phyloP scores from a whole-genome alignment of 1,140 invertebrate genomes.

The Drosophila kikkawai region DNA sequence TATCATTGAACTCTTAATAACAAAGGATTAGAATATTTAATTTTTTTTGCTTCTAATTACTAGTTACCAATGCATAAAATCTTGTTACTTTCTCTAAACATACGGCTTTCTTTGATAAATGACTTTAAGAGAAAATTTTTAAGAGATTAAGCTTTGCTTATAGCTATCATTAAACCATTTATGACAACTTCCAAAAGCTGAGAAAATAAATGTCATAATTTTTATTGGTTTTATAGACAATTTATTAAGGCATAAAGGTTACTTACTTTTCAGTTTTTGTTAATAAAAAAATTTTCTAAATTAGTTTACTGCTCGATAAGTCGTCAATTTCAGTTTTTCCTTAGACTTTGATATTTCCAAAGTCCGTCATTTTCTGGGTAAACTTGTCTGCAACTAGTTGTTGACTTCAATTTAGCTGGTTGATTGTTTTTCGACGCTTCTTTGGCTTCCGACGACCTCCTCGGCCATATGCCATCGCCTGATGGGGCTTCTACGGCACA shows the following conservation, averaged over 20 bases:
- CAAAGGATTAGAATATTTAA: too few species aligned
- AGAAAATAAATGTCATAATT: neutral
- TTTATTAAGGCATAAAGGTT: neutral
- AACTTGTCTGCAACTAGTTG: slow-evolving; percentile 44
- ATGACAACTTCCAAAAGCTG: too few species aligned
- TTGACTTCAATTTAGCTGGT: slow-evolving; percentile 51
- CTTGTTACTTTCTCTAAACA: too few species aligned
- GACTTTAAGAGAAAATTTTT: neutral
- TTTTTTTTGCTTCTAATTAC: too few species aligned
- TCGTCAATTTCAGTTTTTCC: neutral
- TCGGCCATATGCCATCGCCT: slow-evolving; percentile 29
- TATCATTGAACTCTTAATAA: too few species aligned
- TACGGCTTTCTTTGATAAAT: neutral
- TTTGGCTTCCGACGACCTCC: slow-evolving; percentile 51
- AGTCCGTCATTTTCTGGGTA: slow-evolving; percentile 15
- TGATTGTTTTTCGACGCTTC: slow-evolving; percentile 63
- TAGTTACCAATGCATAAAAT: too few species aligned
- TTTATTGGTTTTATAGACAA: neutral
- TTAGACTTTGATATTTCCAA: slow-evolving; percentile 2
- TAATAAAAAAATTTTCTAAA: neutral
- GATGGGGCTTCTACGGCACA: slow-evolving; percentile 51
- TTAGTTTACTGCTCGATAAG: neutral
- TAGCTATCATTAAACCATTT: too few species aligned
- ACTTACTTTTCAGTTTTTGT: neutral
- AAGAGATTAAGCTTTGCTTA: neutral